These are phyloP conservation scores for Acanthosepion lycidas DNA, from an alignment of 2,888 invertebrate species.

Conservation along the genomic window DNA sequence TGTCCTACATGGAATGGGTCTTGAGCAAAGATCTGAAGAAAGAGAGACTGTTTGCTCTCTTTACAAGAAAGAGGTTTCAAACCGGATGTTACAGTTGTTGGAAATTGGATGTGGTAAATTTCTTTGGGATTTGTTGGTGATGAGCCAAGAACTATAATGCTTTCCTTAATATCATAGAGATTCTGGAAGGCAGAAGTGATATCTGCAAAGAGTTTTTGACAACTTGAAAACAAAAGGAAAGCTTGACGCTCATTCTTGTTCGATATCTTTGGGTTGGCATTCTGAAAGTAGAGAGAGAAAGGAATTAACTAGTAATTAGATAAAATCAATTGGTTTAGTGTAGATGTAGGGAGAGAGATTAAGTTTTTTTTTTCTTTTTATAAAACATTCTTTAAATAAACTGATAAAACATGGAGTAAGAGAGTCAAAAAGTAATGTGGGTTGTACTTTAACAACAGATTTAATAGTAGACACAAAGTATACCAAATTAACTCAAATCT, in stretches of 20 bases:
- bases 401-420: too few species aligned
- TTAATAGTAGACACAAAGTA: too few species aligned
- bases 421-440: too few species aligned
- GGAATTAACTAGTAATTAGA: too few species aligned
- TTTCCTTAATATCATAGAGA: not conserved
- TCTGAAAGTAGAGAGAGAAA: not conserved
- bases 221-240: conserved; percentile 36
- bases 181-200: conserved; percentile 13
- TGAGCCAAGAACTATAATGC: not conserved
- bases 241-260: conserved; percentile 35
- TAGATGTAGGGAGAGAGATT: too few species aligned
- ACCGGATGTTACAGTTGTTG: not conserved
- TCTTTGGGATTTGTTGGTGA: conserved; percentile 36
- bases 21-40: conserved; percentile 33
- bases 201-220: not conserved
- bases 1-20: not conserved
- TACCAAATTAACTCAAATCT: too few species aligned
- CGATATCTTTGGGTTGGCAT: conserved; percentile 23
- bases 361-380: too few species aligned
- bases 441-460: too few species aligned
- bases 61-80: conserved; percentile 35
- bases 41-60: conserved; percentile 36
- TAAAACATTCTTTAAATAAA: too few species aligned
- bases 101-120: conserved; percentile 23
- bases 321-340: too few species aligned